Evolutionary conservation across 2,797 vertebrate species (phyloP).

Genomic region (Myoxocephalus aenaeus): DNA sequence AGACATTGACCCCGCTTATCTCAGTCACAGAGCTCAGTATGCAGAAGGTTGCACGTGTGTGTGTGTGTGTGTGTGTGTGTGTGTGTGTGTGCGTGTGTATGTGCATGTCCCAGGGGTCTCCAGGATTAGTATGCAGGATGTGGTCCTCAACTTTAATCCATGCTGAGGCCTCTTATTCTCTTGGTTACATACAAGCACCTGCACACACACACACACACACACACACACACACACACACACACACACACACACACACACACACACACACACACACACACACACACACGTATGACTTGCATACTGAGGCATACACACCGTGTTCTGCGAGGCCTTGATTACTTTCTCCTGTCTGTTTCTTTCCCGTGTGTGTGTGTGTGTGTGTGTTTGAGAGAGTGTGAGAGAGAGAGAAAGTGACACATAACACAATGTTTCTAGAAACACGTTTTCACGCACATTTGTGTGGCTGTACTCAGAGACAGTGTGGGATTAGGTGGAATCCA

Average conservation of each 20-base stretch:
- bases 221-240: background rate
- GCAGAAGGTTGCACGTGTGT: slow-evolving; percentile 4
- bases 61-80: slow-evolving; percentile 1
- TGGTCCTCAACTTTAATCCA: slow-evolving; percentile 50
- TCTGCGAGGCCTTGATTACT: slow-evolving; percentile 44
- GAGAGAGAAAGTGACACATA: slow-evolving; percentile 13
- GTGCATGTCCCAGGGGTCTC: slow-evolving; percentile 15
- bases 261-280: background rate
- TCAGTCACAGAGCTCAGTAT: slow-evolving; percentile 11
- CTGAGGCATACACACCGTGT: background rate
- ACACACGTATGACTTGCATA: slow-evolving; percentile 4
- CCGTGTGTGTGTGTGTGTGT: slow-evolving; percentile 5
- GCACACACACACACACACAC: background rate
- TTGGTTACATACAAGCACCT: slow-evolving; percentile 38
- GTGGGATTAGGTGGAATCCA: slow-evolving; percentile 45
- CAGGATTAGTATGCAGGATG: slow-evolving; percentile 64
- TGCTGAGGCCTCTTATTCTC: slow-evolving; percentile 49
- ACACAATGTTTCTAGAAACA: background rate
- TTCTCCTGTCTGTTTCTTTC: slow-evolving; percentile 26
- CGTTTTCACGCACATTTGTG: background rate
- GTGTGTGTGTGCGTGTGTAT: slow-evolving; percentile 11
- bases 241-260: background rate
- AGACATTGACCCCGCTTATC: slow-evolving; percentile 34
- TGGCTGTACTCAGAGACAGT: slow-evolving; percentile 11
- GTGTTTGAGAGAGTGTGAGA: background rate